Percentiles rank a stretch among this genome's conserved stretches.
phyloP scores from a whole-genome alignment of 2,113 vertebrate genomes.

The Ophiodon elongatus region DNA sequence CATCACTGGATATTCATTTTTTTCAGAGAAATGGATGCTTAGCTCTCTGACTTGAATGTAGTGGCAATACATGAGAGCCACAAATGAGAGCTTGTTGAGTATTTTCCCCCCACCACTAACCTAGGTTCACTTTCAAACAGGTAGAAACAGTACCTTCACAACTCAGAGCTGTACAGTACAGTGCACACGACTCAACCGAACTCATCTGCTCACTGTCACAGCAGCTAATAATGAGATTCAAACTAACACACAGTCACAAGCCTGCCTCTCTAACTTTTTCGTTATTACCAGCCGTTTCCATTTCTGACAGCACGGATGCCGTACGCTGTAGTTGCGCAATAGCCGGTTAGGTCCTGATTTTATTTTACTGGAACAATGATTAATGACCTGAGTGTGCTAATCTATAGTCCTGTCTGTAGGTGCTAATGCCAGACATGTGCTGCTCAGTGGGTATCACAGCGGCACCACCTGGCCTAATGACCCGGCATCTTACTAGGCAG shows the following conservation, averaged over 20 bases:
- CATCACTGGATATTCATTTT: constrained; percentile 1
- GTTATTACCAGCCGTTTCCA: not conserved
- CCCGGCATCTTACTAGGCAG: constrained; percentile 80
- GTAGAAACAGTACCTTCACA: not conserved
- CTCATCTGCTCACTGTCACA: not conserved
- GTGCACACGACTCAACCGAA: not conserved
- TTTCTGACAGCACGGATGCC: not conserved
- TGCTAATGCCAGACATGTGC: constrained; percentile 81
- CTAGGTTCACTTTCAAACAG: not conserved
- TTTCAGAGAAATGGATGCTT: constrained; percentile 8
- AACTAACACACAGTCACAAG: not conserved
- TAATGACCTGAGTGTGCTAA: constrained; percentile 44
- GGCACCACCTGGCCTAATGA: constrained; percentile 79
- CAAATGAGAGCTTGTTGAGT: not conserved
- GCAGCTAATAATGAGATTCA: not conserved
- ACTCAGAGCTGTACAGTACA: not conserved
- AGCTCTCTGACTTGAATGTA: constrained; percentile 15
- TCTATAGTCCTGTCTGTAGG: constrained; percentile 63
- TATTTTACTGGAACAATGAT: constrained; percentile 43
- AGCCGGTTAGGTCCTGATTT: constrained; percentile 3
- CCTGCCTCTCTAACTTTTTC: not conserved
- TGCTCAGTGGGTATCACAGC: constrained; percentile 73
- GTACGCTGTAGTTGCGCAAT: not conserved
- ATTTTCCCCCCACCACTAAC: not conserved
- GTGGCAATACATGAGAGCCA: not conserved